A percentile compares a stretch with the other conserved stretches of the same genome.
These are phyloP conservation scores for Passer montanus DNA, from an alignment of 2,113 vertebrate genomes.

Conservation along the genomic window DNA sequence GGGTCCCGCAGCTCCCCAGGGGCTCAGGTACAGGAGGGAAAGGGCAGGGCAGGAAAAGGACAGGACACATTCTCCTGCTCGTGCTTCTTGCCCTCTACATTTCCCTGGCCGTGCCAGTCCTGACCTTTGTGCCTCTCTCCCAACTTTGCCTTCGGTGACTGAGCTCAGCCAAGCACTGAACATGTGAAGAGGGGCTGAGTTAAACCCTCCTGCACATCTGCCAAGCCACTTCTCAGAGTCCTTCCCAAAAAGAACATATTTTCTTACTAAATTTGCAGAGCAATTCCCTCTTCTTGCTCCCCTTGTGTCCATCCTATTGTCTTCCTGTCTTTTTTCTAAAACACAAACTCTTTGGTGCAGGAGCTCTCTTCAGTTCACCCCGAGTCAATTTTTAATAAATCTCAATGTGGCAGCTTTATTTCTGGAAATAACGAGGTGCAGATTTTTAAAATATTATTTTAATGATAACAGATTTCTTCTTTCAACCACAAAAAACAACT, in stretches of 20 bases:
- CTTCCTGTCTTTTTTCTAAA: neutral
- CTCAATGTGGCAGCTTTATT: neutral
- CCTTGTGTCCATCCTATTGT: slow-evolving; percentile 15
- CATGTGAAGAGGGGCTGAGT: neutral
- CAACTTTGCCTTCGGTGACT: neutral
- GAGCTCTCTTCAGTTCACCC: neutral
- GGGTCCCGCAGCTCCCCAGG: neutral
- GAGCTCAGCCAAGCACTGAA: neutral
- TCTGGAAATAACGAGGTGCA: slow-evolving; percentile 29
- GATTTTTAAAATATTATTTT: neutral
- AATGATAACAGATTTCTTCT: slow-evolving; percentile 36
- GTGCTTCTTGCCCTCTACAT: neutral
- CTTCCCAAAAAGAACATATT: neutral
- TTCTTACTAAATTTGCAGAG: neutral
- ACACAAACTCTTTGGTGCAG: neutral
- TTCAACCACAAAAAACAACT: slow-evolving; percentile 13
- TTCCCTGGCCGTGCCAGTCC: neutral
- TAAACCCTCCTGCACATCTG: neutral
- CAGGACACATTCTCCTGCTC: neutral
- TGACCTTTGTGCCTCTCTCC: neutral
- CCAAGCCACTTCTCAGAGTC: neutral
- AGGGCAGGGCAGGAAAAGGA: neutral
- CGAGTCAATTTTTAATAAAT: neutral
- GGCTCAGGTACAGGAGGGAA: neutral
- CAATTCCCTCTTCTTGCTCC: neutral